These are phyloP conservation scores for Gymnocypris eckloni DNA, from an alignment of 2,797 vertebrate genomes.

Conservation along the genomic window DNA sequence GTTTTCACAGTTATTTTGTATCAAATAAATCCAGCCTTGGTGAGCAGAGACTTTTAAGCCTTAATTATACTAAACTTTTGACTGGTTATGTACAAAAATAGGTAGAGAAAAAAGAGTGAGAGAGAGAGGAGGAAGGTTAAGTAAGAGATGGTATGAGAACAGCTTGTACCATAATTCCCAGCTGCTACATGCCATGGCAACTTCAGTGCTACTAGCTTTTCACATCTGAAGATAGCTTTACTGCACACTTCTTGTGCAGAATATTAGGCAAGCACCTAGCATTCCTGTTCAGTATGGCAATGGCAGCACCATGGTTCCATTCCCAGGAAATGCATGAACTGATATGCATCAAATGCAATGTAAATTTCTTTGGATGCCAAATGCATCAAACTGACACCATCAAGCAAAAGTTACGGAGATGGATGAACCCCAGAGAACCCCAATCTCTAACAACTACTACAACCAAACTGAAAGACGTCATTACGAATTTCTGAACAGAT, in stretches of 20 bases:
- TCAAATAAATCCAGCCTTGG: background rate
- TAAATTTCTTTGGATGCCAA: background rate
- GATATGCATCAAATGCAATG: background rate
- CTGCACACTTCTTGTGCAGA: constrained; percentile 25
- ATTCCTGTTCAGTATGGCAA: background rate
- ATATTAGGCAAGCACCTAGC: constrained; percentile 5
- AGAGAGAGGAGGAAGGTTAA: constrained; percentile 20
- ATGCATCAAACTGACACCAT: constrained; percentile 3
- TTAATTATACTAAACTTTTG: background rate
- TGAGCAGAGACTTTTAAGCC: background rate
- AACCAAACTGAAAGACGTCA: background rate
- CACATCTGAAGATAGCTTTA: constrained; percentile 45
- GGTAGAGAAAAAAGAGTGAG: background rate
- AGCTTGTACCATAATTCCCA: constrained; percentile 56
- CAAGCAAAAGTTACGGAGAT: background rate
- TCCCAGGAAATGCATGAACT: background rate
- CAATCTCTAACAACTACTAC: background rate
- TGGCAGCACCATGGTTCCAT: background rate
- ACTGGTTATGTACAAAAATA: background rate
- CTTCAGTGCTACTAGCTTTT: constrained; percentile 44
- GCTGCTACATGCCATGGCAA: constrained; percentile 55
- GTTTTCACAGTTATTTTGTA: background rate
- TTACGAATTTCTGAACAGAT: background rate
- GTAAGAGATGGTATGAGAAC: constrained; percentile 42
- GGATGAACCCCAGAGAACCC: background rate